These are phyloP conservation scores for Callocephalon fimbriatum DNA, from an alignment of 2,113 vertebrate genomes.

Conservation along the genomic window DNA sequence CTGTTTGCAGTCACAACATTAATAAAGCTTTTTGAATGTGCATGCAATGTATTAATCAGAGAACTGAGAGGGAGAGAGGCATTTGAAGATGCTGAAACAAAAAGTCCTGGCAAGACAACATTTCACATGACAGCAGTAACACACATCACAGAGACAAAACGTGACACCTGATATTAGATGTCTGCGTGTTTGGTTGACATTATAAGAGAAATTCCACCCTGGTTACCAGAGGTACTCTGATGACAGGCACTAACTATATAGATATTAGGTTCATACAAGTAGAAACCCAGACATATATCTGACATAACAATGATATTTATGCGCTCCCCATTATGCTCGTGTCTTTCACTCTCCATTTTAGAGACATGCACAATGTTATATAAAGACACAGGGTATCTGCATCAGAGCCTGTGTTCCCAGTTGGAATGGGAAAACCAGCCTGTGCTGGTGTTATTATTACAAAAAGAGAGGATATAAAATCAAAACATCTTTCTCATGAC, in stretches of 20 bases:
- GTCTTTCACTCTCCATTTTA: not conserved
- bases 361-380: not conserved
- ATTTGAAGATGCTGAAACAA: not conserved
- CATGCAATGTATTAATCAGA: not conserved
- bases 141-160: not conserved
- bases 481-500: not conserved
- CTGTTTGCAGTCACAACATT: not conserved
- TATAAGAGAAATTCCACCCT: not conserved
- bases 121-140: not conserved
- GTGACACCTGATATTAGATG: not conserved
- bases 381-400: not conserved
- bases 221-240: not conserved
- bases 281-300: not conserved
- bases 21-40: not conserved
- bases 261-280: not conserved
- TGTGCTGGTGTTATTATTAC: not conserved
- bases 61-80: not conserved
- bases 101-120: not conserved
- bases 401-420: not conserved
- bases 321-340: fast-evolving
- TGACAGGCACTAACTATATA: not conserved
- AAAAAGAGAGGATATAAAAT: not conserved
- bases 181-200: fast-evolving
- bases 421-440: not conserved
- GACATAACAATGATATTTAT: too few relatives aligned